A percentile compares a stretch with the other conserved stretches of the same genome.
These are phyloP conservation scores for Gandaritis pyraliata DNA, from an alignment of 2,888 invertebrate species.

Conservation along the genomic window DNA sequence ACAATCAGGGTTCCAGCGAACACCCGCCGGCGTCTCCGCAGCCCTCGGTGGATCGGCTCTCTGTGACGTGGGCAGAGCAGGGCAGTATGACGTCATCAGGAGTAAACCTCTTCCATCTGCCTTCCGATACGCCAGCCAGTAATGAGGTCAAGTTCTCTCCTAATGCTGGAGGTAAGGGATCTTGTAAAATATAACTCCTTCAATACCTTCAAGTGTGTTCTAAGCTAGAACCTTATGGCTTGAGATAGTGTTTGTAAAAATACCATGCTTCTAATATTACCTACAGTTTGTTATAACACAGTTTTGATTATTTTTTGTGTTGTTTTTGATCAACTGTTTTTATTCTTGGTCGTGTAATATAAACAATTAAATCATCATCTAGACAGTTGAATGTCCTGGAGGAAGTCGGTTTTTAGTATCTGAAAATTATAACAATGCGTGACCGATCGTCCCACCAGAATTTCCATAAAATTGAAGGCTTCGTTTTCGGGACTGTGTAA, in stretches of 20 bases:
- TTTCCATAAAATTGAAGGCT: slow-evolving; percentile 12
- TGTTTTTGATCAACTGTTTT: no score
- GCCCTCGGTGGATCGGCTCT: slow-evolving; percentile 88
- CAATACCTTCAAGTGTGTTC: no score
- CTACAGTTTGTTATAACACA: no score
- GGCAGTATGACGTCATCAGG: slow-evolving; percentile 80
- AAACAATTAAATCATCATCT: no score
- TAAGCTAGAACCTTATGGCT: no score
- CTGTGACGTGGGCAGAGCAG: slow-evolving; percentile 88
- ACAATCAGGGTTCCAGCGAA: slow-evolving; percentile 65
- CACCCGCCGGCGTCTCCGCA: slow-evolving; percentile 87
- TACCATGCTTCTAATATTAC: no score
- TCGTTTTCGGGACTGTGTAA: slow-evolving; percentile 22
- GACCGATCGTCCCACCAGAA: slow-evolving; percentile 1
- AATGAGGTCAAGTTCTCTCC: slow-evolving; percentile 79
- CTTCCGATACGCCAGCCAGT: slow-evolving; percentile 64
- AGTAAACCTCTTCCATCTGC: slow-evolving; percentile 74
- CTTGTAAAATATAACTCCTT: not conserved
- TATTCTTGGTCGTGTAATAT: no score
- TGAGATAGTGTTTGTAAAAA: no score
- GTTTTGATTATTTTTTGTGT: no score
- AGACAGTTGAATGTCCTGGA: no score
- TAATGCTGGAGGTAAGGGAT: slow-evolving; percentile 53
- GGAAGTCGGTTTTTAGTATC: no score
- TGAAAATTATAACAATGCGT: no score